Base-by-base conservation (phyloP, 92 coral and sea anemone genomes). In the Isaurus tuberculatus region DNA sequence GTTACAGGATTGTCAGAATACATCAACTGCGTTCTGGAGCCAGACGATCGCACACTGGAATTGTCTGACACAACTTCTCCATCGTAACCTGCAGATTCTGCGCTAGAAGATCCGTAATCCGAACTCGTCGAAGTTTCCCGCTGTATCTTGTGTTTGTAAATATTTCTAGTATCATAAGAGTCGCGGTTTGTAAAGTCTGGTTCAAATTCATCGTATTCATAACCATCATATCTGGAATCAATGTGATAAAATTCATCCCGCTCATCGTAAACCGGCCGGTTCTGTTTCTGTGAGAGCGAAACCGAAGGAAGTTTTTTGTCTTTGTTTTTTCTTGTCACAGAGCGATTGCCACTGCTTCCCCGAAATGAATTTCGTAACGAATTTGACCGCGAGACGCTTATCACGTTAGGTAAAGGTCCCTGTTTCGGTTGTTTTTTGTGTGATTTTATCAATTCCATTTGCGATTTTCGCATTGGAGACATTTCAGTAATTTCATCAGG, bases 401-500 rank as follows among this genome's bases (percentile, higher is more conserved):
- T 89, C 19, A 91, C 91, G 61, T 79, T 86, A 25, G 79, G 32
- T 0, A 84, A 30, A 26, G 68, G 87, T 5, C 91, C 90, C 40
- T 87, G 86, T 26, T 57, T 85, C 55, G 79, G 71, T 75, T 90
- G 85, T n/a, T 83, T 48, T n/a, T 87, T 79, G 46, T 87, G 80
- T 42, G 83, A 82, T 79, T 85, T 92, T 73, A 92, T 82, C 68
- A 88, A 75, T 78, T 88, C 87, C 80, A 85, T 89, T 58, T 92
- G 94, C 11, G 97, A 93, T 73, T 88, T 93, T 65, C 99, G 79
- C 27, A 88, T 84, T 16, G 99, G 92, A 73, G 91, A 91, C 40
- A 92, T 94, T 84, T 92, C 98, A 3, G 99, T 97, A 66, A 97
- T 97, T 5, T 88, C 90, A 58, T 94, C 99, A 44, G 99, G 99